Evolutionary conservation across 2,113 vertebrate genomes (phyloP).

Genomic region (Microcebus jonahi): DNA sequence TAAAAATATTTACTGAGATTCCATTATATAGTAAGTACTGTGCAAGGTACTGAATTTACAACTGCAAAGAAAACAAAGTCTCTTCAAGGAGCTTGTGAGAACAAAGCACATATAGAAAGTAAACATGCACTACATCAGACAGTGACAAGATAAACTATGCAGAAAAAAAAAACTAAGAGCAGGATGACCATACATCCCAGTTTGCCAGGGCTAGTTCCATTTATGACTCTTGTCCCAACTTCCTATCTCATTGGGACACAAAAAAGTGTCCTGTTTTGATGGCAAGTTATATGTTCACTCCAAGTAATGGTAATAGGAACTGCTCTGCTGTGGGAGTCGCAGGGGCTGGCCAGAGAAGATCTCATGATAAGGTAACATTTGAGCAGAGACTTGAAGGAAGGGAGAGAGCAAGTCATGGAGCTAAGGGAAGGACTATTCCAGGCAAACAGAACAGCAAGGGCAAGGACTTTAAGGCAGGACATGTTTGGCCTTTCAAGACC

Average conservation of each 20-base stretch:
- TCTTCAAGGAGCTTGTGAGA: neutral
- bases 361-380: neutral
- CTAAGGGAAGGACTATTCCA: neutral
- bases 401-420: neutral
- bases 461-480: neutral
- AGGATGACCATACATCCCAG: neutral
- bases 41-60: neutral
- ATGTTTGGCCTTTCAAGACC: neutral
- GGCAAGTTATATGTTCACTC: neutral
- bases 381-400: neutral
- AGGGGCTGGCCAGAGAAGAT: neutral
- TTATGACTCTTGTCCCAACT: neutral
- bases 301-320: neutral
- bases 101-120: neutral
- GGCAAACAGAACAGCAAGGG: neutral
- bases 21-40: neutral
- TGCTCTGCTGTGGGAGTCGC: neutral
- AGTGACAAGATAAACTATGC: neutral
- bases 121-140: neutral
- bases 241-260: neutral
- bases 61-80: neutral
- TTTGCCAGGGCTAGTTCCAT: neutral
- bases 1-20: neutral
- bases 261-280: neutral
- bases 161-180: neutral